Conservation (phyloP, 2,888 invertebrate genomes). For the Ophion ellenae region DNA sequence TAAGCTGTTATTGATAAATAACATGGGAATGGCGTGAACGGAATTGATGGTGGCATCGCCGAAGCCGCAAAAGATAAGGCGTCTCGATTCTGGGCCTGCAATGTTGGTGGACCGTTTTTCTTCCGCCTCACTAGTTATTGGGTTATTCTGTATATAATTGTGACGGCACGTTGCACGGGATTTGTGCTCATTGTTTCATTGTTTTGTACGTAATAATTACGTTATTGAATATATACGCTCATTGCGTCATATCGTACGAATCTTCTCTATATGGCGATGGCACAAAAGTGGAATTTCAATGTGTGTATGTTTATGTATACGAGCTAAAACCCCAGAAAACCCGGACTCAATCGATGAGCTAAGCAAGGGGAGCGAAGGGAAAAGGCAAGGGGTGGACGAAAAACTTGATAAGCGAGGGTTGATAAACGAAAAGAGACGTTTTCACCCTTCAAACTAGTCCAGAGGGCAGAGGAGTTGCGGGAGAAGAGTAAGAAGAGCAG, state of each 20-base stretch:
- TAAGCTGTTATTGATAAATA: conserved; percentile 45
- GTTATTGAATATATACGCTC: too few relatives aligned
- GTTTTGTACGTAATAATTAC: too few relatives aligned
- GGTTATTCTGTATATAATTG: too few relatives aligned
- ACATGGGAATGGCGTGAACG: conserved; percentile 15
- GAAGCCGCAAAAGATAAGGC: conserved; percentile 37
- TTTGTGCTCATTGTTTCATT: too few relatives aligned
- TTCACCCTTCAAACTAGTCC: conserved; percentile 65
- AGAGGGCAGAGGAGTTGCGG: conserved; percentile 29
- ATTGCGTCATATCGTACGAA: too few relatives aligned
- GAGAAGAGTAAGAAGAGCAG: not conserved
- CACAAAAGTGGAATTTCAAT: not conserved
- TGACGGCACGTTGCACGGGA: not conserved
- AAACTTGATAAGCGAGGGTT: conserved; percentile 60
- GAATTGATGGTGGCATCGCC: conserved; percentile 22
- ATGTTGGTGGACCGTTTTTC: not conserved
- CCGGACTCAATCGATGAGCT: conserved; percentile 11
- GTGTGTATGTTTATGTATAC: not conserved
- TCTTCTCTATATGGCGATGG: too few relatives aligned
- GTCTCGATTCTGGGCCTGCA: not conserved
- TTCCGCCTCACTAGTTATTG: not conserved
- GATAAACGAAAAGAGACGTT: conserved; percentile 70
- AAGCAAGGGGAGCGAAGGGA: conserved; percentile 9
- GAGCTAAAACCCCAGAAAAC: not conserved
- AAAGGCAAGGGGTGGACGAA: conserved; percentile 23